These are phyloP conservation scores for Sicus ferrugineus DNA, from an alignment of 2,888 invertebrate species.

Conservation along the genomic window DNA sequence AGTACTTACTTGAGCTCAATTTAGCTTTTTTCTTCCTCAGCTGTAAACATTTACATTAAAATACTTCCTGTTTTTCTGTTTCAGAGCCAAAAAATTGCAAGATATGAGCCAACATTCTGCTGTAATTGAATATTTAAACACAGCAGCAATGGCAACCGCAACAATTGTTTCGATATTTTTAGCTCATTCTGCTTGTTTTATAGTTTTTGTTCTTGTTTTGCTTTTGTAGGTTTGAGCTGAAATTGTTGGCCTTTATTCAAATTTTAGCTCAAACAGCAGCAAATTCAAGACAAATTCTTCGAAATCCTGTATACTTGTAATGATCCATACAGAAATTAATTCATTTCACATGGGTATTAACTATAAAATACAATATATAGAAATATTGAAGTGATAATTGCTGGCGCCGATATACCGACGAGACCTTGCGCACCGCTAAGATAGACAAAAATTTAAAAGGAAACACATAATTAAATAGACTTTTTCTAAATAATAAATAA, in stretches of 20 bases:
- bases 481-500: no score
- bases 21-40: not conserved
- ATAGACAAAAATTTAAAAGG: no score
- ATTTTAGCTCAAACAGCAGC: not conserved
- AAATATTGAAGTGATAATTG: no score
- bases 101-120: not conserved
- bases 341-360: no score
- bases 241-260: not conserved
- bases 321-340: no score
- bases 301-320: not conserved
- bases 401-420: no score
- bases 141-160: not conserved
- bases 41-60: conserved; percentile 1
- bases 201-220: not conserved
- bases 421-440: no score
- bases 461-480: no score
- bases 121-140: conserved; percentile 8
- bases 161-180: not conserved
- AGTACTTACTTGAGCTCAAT: no score
- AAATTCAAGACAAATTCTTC: no score
- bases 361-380: no score
- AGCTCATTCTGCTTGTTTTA: not conserved
- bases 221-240: not conserved
- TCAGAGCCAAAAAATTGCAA: not conserved
- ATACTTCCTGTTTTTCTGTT: not conserved